Base-by-base conservation (phyloP, 2,113 vertebrate species). In the Cryptotis parvus region DNA sequence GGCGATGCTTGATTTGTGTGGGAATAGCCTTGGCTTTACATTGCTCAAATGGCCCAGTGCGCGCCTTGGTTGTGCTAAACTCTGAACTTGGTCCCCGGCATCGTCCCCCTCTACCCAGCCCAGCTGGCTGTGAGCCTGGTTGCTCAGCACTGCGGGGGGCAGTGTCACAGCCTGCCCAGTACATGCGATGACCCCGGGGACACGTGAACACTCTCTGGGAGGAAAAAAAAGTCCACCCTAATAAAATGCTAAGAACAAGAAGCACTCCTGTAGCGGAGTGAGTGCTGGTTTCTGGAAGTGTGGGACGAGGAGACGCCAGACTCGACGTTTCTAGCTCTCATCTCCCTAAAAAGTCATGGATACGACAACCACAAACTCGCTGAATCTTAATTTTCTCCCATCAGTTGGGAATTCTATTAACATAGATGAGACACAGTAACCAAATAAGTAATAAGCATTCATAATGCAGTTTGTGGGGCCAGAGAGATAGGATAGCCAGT, bases 1-100 rank as follows among this genome's bases (percentile, higher is more conserved):
- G 27, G 70, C 82, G 77, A 66, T 87, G n/a, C 29, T 68, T 81
- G 74, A 33, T 80, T 87, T 84, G 63, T 66, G 69, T 69, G 33
- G 87, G 82, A 89, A 85, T 52, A 45, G 49, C 75, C 65, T 69
- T 33, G 45, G 45, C 45, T 49, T 49, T 49, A 9, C 45, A 24
- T 20, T 22, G 18, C 55, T 58, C 55, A 58, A 6, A 58, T 18
- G 55, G 20, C 20, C 24, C 55, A 58, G 55, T 20, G 24, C 5
- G 18, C 24, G 55, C 55, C 49, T 58, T 22, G 55, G 1, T 22
- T 58, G 55, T 58, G 18, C 55, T 58, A 58, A 58, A 24, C 55
- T 58, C 55, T 58, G 55, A 58, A 58, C 55, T 20, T 58, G 20
- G 22, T 6, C 6, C 55, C 55, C 16, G 49, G 49, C n/a, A n/a